Base-by-base conservation (phyloP, 2,888 invertebrate species). In the Cheilosia vulpina region DNA sequence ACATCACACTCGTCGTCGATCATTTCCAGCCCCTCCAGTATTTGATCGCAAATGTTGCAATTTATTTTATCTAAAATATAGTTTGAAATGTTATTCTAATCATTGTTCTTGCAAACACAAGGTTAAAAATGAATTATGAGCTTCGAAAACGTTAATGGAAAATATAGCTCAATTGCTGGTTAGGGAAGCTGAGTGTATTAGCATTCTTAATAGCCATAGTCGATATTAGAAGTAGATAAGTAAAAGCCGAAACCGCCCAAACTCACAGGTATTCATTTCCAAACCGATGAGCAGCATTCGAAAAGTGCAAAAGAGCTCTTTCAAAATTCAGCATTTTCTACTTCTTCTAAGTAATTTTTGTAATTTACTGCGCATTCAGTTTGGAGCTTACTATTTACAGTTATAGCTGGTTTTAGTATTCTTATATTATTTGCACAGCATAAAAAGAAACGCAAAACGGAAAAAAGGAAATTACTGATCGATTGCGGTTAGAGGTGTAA, bases 1-100 rank as follows among this genome's bases (percentile, higher is more conserved):
- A 97, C 96, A 90, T 97, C 97, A 89, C 97, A 97, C 92, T 98
- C 97, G 89, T 98, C 97, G 90, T 98, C 98, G 88, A 98, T 96
- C 88, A 96, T 94, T 90, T 98, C 98, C 79, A 98, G 92, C 78
- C 96, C 97, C 89, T 97, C 96, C 80, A 98, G 93, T 88, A 98
- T 97, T 89, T 96, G 95, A 90, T 98, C 98, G 91, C 98, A 98
- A 87, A 98, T 97, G 90, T 97, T 96, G 90, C 98, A 98, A 90
- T 97, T 97, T 84, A 96, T 94, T 93, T 98, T 98, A 92, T 97
- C 96, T 97, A 90, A 31, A 93, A 83, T 34, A 50, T 60, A 75
- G 13, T 62, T 9, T 21, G 55, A 41, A 13, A 2, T 55, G 5
- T 55, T 45, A 17, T 45, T 45, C 11, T 43, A n/a, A 45, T 38